A percentile compares a stretch with the other conserved stretches of the same genome.
Evolutionary conservation across 2,888 invertebrate genomes (phyloP).

Genomic region (Tinea semifulvella): DNA sequence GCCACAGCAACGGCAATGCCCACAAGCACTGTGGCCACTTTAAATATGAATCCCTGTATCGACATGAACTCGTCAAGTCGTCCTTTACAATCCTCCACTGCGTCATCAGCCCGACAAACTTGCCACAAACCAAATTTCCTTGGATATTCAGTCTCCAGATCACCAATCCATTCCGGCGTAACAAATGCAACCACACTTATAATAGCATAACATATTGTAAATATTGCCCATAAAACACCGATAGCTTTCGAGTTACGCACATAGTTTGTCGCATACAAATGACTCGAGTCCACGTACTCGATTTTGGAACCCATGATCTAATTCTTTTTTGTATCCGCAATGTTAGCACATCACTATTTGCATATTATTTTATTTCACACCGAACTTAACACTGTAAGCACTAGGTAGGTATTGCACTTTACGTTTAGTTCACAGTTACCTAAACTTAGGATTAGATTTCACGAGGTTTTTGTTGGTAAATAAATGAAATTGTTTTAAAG

Average conservation of each 20-base stretch:
- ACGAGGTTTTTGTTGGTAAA: conserved; percentile 4
- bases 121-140: conserved; percentile 95
- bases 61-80: conserved; percentile 83
- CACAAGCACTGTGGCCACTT: conserved; percentile 89
- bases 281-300: conserved; percentile 91
- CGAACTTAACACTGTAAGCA: neutral
- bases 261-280: conserved; percentile 90
- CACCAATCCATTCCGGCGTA: conserved; percentile 93
- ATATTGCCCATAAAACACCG: conserved; percentile 97
- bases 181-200: conserved; percentile 95
- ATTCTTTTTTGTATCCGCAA: neutral
- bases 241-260: conserved; percentile 94
- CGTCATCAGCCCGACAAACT: conserved; percentile 81
- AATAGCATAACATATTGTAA: conserved; percentile 96
- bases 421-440: neutral
- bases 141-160: conserved; percentile 83
- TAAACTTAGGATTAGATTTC: too few relatives aligned
- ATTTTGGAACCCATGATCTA: conserved; percentile 89
- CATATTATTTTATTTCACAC: neutral
- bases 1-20: conserved; percentile 87
- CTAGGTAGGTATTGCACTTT: neutral
- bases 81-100: conserved; percentile 84
- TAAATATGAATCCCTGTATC: conserved; percentile 84
- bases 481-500: neutral
- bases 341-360: conserved; percentile 22